These are phyloP conservation scores for Drosophila mimica DNA, from an alignment of 2,888 invertebrate species.

Conservation along the genomic window DNA sequence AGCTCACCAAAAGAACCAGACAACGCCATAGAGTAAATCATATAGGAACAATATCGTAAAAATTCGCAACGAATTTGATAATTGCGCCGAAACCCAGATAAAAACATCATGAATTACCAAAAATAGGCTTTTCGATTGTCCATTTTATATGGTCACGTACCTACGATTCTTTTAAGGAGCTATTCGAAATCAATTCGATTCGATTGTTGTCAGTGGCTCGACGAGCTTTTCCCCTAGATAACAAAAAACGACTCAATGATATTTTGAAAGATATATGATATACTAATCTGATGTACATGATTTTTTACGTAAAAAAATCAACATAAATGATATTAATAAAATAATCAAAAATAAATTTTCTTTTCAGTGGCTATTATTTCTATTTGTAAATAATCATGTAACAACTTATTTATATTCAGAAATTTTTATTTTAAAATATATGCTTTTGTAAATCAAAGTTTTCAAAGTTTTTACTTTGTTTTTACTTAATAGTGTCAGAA, in stretches of 20 bases:
- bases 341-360: no score
- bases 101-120: not conserved
- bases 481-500: not conserved
- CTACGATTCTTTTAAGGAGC: constrained; percentile 2
- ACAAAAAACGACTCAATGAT: not conserved
- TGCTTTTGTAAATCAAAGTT: not conserved
- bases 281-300: not conserved
- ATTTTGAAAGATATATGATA: not conserved
- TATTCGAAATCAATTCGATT: constrained; percentile 14
- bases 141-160: constrained; percentile 4
- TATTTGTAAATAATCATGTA: no score
- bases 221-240: no score
- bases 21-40: constrained; percentile 58
- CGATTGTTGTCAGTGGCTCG: not conserved
- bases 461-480: not conserved
- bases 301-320: no score
- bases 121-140: constrained; percentile 18
- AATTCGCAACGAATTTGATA: constrained; percentile 55
- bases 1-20: constrained; percentile 35
- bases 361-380: no score
- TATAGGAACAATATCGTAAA: constrained; percentile 8
- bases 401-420: no score
- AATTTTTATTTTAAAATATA: not conserved
- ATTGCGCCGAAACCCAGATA: constrained; percentile 45
- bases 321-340: no score